phyloP scores from a whole-genome alignment of 2,888 invertebrate genomes.

The Phalangium opilio region DNA sequence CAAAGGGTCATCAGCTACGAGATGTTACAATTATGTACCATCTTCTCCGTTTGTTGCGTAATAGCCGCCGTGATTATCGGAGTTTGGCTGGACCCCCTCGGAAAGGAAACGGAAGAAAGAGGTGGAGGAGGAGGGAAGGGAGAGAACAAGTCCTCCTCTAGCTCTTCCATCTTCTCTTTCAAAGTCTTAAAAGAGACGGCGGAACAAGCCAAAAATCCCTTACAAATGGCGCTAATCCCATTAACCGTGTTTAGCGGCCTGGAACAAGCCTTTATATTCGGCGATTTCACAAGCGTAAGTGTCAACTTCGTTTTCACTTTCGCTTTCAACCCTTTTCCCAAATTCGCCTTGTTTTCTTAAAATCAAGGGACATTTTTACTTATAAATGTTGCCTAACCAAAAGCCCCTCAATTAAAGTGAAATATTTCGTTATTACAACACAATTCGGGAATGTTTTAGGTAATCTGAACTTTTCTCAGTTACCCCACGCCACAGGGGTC shows the following conservation, averaged over 20 bases:
- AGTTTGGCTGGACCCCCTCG: conserved; percentile 12
- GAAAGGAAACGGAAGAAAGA: conserved; percentile 4
- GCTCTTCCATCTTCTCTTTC: background rate
- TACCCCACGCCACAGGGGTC: too few species aligned
- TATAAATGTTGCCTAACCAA: too few species aligned
- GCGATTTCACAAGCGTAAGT: conserved; percentile 39
- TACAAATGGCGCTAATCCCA: conserved; percentile 82
- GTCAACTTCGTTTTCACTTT: too few species aligned
- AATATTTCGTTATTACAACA: too few species aligned
- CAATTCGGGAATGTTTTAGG: too few species aligned
- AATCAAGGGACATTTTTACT: too few species aligned
- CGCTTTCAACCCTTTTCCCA: too few species aligned
- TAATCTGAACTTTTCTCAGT: too few species aligned
- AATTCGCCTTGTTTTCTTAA: too few species aligned
- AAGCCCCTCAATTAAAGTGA: too few species aligned
- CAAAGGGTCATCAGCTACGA: conserved; percentile 36
- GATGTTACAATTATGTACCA: conserved; percentile 73
- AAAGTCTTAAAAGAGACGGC: conserved; percentile 65
- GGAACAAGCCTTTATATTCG: conserved; percentile 92
- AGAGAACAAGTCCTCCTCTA: background rate
- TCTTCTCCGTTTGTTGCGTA: conserved; percentile 72
- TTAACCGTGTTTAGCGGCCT: conserved; percentile 93
- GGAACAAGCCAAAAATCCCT: conserved; percentile 74
- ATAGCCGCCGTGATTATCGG: conserved; percentile 39
- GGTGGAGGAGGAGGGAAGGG: conserved; percentile 7